phyloP scores from a whole-genome alignment of 1,140 invertebrate species.

The Trialeurodes vaporariorum region DNA sequence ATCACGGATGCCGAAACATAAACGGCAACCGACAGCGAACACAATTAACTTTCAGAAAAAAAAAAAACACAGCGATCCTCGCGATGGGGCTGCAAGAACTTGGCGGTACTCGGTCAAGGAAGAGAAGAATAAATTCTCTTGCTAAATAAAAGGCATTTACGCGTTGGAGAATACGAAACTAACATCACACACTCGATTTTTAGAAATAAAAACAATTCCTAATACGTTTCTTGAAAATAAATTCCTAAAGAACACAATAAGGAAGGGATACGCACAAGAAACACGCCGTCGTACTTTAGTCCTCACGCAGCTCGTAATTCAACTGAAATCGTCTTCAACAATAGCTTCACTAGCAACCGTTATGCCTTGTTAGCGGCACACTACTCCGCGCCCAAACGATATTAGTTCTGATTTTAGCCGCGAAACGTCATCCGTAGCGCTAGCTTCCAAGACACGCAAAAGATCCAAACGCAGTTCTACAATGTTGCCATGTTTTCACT shows the following conservation, averaged over 20 bases:
- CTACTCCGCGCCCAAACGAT: not conserved
- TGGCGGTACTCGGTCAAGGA: not conserved
- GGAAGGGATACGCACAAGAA: not conserved
- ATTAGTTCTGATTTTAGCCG: not conserved
- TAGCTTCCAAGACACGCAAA: not conserved
- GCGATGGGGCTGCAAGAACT: not conserved
- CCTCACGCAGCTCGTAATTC: not conserved
- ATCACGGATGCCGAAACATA: not conserved
- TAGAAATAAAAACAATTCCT: not conserved
- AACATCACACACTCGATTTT: not conserved
- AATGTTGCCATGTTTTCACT: too few relatives aligned
- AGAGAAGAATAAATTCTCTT: not conserved
- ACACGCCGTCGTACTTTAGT: not conserved
- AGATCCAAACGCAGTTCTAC: not conserved
- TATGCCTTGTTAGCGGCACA: not conserved
- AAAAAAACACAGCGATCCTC: not conserved
- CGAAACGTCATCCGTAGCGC: not conserved
- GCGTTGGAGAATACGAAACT: not conserved
- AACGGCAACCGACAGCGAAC: not conserved
- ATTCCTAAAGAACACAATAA: too few relatives aligned
- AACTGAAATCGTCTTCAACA: not conserved
- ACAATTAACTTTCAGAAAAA: not conserved
- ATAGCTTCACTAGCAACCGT: not conserved
- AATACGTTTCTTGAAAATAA: too few relatives aligned
- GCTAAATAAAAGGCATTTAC: not conserved